These are phyloP conservation scores for Cepaea hortensis DNA, from an alignment of 2,888 invertebrate genomes.

Conservation along the genomic window DNA sequence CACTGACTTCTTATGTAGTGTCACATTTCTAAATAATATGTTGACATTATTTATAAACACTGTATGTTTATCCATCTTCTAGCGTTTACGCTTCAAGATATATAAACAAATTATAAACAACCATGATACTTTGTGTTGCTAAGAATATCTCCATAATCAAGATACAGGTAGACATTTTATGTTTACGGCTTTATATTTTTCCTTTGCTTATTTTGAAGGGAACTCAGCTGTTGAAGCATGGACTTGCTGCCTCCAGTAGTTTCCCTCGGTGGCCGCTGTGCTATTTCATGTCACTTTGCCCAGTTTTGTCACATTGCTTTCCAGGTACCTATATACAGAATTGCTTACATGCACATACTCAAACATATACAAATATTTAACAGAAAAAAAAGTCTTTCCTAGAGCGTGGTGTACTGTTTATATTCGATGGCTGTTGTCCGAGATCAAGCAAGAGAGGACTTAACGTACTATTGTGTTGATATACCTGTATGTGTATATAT, in stretches of 20 bases:
- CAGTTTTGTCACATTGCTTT: conserved; percentile 50
- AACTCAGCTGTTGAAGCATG: too few species aligned
- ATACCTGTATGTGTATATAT: conserved; percentile 47
- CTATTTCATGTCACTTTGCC: not conserved
- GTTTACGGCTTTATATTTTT: too few species aligned
- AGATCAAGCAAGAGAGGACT: conserved; percentile 45
- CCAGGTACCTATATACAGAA: conserved; percentile 40
- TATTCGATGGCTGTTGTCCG: conserved; percentile 45
- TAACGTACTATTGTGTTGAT: conserved; percentile 38
- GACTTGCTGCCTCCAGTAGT: not conserved
- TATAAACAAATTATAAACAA: too few species aligned
- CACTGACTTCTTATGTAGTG: too few species aligned
- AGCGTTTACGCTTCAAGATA: too few species aligned
- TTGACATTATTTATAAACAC: too few species aligned
- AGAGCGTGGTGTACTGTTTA: conserved; percentile 36
- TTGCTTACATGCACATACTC: conserved; percentile 46
- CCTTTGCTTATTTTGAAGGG: too few species aligned
- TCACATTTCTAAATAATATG: too few species aligned
- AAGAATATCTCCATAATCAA: too few species aligned
- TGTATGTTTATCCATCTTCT: too few species aligned
- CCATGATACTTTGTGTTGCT: too few species aligned
- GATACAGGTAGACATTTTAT: too few species aligned
- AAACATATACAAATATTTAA: conserved; percentile 50
- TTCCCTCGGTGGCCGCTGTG: not conserved
- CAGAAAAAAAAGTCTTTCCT: conserved; percentile 42